A percentile compares a stretch with the other conserved stretches of the same genome.
Evolutionary conservation across 2,113 vertebrate species (phyloP).

Genomic region (Anseranas semipalmata): DNA sequence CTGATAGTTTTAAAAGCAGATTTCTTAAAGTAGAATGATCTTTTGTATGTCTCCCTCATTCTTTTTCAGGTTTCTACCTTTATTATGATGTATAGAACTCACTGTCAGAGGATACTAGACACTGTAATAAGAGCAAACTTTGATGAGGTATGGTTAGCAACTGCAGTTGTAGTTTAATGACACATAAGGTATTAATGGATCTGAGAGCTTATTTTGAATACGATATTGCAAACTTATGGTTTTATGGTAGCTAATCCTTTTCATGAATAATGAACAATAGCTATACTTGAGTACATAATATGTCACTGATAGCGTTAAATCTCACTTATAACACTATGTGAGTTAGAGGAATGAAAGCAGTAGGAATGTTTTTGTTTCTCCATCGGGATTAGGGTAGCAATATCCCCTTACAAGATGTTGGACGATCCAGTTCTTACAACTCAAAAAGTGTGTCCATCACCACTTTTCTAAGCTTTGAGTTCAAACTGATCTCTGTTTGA

Average conservation of each 20-base stretch:
- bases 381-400: background rate
- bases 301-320: background rate
- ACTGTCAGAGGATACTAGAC: conserved; percentile 99
- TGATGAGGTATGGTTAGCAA: conserved; percentile 87
- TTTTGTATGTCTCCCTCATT: conserved; percentile 30
- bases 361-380: background rate
- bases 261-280: background rate
- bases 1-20: background rate
- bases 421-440: background rate
- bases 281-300: background rate
- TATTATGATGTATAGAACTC: conserved; percentile 99
- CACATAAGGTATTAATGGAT: background rate
- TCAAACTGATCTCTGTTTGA: background rate
- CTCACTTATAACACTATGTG: background rate
- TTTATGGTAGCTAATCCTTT: background rate
- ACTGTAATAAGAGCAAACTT: conserved; percentile 99
- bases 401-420: background rate
- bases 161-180: background rate
- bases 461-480: background rate
- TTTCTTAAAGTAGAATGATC: conserved; percentile 13
- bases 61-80: conserved; percentile 93
- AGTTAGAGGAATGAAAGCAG: background rate
- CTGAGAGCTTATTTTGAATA: background rate
- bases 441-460: background rate
- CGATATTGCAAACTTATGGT: background rate